Base-by-base conservation (phyloP, 2,888 invertebrate species). In the Lamproptera curius region DNA sequence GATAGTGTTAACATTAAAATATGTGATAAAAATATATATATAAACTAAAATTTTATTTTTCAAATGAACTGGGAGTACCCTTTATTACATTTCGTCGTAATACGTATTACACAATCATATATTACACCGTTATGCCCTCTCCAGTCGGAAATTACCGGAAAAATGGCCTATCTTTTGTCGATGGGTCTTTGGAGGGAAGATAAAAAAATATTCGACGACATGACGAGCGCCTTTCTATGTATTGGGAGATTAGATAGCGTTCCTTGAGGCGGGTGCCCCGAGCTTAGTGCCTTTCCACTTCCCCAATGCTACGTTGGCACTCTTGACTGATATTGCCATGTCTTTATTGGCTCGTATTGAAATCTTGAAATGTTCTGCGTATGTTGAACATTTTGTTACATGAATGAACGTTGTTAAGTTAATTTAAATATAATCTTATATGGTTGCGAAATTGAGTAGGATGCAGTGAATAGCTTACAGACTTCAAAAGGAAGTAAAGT, bases 141-240 rank as follows among this genome's bases (percentile, higher is more conserved):
- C 63, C 54, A 65, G 61, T 55, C 55, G 56, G 62, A 67, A 70
- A 70, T 71, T 71, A 68, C 70, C 66, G 62, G 65, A 63, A 65
- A 70, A 66, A 63, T 61, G 62, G 59, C 47, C 62, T 56, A 62
- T 63, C 62, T 61, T 62, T 56, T 60, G 61, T 56, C 61, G 58
- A 61, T 55, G 58, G 60, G 54, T 56, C 61, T 55, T 53, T 62
- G 62, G 62, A 66, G 69, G 54, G 67, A 65, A 49, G 65, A 73
- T 72, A 75, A 75, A 75, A 75, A 76, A 71, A 73, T 75, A 74
- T 72, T 64, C 71, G 65, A 56, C 56, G 55, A 64, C 63, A 69
- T 67, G 70, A 70, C 54, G 55, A 52, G 50, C 54, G 54, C 59
- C 55, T 57, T 61, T 58, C 55, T 59, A 65, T 62, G 63, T 58